These are phyloP conservation scores for Dascyllus trimaculatus DNA, from an alignment of 2,113 vertebrate species.

Conservation along the genomic window DNA sequence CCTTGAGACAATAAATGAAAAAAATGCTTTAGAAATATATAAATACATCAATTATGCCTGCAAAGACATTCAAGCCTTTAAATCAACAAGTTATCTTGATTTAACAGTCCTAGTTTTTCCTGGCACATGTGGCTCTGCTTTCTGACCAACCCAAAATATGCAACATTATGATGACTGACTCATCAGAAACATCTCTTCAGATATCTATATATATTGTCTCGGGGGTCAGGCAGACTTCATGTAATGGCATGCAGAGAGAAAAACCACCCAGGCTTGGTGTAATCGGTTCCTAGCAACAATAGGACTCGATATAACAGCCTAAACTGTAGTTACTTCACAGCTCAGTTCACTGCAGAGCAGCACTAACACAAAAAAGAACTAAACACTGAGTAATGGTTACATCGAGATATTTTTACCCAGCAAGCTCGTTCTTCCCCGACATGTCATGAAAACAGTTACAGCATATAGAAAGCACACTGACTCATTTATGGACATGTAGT, in stretches of 20 bases:
- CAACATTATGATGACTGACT: background rate
- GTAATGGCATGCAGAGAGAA: background rate
- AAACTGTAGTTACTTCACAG: slow-evolving; percentile 21
- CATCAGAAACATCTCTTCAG: background rate
- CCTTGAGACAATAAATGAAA: too few relatives aligned
- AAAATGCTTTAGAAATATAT: too few relatives aligned
- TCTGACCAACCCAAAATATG: background rate
- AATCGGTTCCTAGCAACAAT: background rate
- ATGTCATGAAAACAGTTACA: background rate
- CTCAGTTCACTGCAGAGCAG: slow-evolving; percentile 14
- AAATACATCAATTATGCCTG: too few relatives aligned
- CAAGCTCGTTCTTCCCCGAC: slow-evolving; percentile 5
- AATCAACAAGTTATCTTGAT: too few relatives aligned
- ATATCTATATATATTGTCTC: background rate
- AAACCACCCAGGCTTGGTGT: slow-evolving; percentile 1
- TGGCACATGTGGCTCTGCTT: too few relatives aligned
- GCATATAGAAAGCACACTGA: too few relatives aligned
- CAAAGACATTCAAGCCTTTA: too few relatives aligned
- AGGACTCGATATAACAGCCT: slow-evolving; percentile 1
- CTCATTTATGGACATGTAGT: slow-evolving; percentile 31
- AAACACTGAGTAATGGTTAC: slow-evolving; percentile 13
- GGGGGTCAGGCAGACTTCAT: background rate
- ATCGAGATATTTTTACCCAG: slow-evolving; percentile 26
- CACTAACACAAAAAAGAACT: slow-evolving; percentile 23
- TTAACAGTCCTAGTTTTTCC: too few relatives aligned